Evolutionary conservation across 2,113 vertebrate species (phyloP).

Genomic region (Coreoperca whiteheadi): DNA sequence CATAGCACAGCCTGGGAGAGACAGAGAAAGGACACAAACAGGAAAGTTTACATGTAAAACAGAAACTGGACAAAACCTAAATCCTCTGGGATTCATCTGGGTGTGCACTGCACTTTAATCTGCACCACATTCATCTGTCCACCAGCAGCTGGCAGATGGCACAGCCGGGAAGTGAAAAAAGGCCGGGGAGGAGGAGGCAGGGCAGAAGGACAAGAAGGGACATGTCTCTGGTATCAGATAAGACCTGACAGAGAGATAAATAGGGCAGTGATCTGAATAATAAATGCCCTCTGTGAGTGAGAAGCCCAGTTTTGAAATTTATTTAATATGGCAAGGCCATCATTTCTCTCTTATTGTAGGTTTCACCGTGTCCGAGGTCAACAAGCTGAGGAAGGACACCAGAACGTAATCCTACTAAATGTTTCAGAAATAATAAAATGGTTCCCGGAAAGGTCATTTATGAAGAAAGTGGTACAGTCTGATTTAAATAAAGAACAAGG

Average conservation of each 20-base stretch:
- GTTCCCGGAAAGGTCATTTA: neutral
- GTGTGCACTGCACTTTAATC: constrained; percentile 67
- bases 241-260: constrained; percentile 52
- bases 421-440: constrained; percentile 21
- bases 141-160: constrained; percentile 75
- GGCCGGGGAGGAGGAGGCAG: constrained; percentile 21
- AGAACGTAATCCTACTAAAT: neutral
- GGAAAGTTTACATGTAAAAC: neutral
- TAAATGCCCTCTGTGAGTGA: constrained; percentile 46
- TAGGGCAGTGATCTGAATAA: constrained; percentile 61
- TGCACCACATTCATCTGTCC: constrained; percentile 46
- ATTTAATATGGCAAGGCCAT: constrained; percentile 53
- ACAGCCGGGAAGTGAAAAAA: constrained; percentile 24
- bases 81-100: constrained; percentile 65
- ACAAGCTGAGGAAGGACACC: constrained; percentile 24
- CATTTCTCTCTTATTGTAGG: constrained; percentile 25
- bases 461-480: neutral
- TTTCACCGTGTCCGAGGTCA: constrained; percentile 11
- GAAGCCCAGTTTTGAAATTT: constrained; percentile 46
- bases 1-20: constrained; percentile 38
- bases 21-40: constrained; percentile 11
- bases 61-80: constrained; percentile 34
- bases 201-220: constrained; percentile 48
- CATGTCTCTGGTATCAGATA: constrained; percentile 44
- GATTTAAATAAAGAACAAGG: neutral